Conservation (phyloP, 2,113 vertebrate genomes). For the Cinclus cinclus region DNA sequence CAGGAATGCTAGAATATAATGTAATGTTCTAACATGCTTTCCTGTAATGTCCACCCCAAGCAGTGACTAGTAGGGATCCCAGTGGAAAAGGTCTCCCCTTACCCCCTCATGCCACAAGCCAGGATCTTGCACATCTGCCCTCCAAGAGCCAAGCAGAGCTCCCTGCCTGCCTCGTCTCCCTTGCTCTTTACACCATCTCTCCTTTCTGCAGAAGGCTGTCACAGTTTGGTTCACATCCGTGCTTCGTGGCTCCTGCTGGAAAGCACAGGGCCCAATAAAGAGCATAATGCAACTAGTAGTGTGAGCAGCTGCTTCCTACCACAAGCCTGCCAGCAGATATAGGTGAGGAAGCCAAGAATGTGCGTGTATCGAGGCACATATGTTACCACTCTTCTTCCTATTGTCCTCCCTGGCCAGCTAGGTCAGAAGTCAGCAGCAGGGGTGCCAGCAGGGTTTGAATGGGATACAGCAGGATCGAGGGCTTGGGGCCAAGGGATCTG, state of each 20-base stretch:
- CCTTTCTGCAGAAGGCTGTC: background rate
- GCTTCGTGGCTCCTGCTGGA: background rate
- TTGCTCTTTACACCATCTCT: background rate
- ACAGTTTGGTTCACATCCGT: background rate
- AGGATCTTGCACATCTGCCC: background rate
- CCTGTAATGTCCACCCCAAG: background rate
- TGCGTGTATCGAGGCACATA: background rate
- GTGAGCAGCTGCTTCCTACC: conserved; percentile 40
- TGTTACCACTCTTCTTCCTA: background rate
- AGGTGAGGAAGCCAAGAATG: conserved; percentile 33
- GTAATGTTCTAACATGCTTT: background rate
- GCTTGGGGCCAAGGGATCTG: background rate
- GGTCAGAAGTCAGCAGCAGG: conserved; percentile 4
- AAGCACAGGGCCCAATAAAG: conserved; percentile 1
- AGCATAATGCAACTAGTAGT: background rate
- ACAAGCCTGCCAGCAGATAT: background rate
- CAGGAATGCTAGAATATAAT: background rate
- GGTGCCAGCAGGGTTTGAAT: background rate
- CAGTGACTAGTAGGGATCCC: background rate
- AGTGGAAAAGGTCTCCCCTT: background rate
- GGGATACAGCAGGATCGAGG: background rate
- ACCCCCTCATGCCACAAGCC: background rate
- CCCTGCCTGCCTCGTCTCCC: background rate
- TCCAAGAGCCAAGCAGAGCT: background rate
- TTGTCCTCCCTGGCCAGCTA: background rate